Percentiles rank a stretch among this genome's conserved stretches.
phyloP scores from a whole-genome alignment of 1,140 invertebrate species.

The Lithobius niger region DNA sequence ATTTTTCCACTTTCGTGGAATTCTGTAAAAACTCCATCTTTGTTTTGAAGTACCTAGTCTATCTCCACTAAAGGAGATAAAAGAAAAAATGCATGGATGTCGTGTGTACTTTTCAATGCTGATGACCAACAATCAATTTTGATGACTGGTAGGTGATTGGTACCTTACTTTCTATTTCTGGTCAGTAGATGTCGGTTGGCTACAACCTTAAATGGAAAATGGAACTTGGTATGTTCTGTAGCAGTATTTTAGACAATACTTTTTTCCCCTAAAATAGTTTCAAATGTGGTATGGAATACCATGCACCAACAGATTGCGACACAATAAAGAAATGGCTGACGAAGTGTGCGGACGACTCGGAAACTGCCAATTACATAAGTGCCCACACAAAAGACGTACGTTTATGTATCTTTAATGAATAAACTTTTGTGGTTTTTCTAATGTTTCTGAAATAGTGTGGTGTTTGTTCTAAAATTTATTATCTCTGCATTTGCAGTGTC shows the following conservation, averaged over 20 bases:
- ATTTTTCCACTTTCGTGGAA: too few species aligned
- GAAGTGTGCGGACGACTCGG: constrained; percentile 46
- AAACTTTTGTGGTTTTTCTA: constrained; percentile 3
- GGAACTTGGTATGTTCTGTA: too few species aligned
- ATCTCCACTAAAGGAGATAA: too few species aligned
- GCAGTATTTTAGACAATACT: constrained; percentile 15
- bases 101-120: too few species aligned
- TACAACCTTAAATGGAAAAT: too few species aligned
- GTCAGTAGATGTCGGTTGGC: too few species aligned
- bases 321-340: constrained; percentile 43
- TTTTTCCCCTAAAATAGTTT: constrained; percentile 25
- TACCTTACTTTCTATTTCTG: too few species aligned
- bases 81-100: too few species aligned
- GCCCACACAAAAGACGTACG: constrained; percentile 32
- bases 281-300: constrained; percentile 40
- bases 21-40: too few species aligned
- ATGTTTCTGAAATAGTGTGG: background rate
- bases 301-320: constrained; percentile 43
- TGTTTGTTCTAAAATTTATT: constrained; percentile 9
- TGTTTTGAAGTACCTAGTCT: too few species aligned
- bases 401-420: constrained; percentile 61
- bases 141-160: too few species aligned
- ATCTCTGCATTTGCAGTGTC: constrained; percentile 52
- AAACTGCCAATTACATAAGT: constrained; percentile 44
- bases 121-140: too few species aligned